Conservation (phyloP, 2,797 vertebrate species). For the Schizothorax lantsangensis region DNA sequence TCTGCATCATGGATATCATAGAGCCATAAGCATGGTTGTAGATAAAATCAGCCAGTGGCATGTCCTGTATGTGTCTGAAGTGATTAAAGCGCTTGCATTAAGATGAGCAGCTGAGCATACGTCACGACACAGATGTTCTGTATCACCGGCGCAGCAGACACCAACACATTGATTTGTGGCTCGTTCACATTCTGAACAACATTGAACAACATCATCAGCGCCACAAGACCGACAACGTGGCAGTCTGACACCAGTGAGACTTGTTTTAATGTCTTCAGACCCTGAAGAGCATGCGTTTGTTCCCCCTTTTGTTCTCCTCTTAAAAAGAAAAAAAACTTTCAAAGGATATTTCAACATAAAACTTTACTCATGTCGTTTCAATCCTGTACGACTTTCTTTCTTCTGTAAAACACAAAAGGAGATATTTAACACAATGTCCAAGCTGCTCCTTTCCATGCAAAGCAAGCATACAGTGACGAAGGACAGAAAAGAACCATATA, state of each 20-base stretch:
- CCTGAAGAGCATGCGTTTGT: conserved; percentile 21
- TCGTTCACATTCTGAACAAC: conserved; percentile 26
- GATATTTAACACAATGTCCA: not conserved
- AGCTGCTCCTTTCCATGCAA: not conserved
- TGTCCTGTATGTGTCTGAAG: not conserved
- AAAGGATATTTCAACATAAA: not conserved
- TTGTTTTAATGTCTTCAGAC: not conserved
- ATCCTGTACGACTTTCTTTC: not conserved
- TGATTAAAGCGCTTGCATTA: not conserved
- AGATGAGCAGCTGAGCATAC: not conserved
- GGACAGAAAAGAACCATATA: not conserved
- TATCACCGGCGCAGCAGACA: not conserved
- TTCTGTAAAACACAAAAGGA: not conserved
- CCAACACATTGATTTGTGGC: conserved; percentile 42
- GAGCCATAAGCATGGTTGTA: not conserved
- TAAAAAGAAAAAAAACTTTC: not conserved
- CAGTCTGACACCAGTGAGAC: conserved; percentile 15
- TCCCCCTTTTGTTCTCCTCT: not conserved
- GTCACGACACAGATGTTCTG: not conserved
- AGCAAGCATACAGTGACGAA: not conserved
- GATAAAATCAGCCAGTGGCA: not conserved
- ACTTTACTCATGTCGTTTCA: not conserved
- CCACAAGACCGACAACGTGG: conserved; percentile 49
- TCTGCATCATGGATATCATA: no score
- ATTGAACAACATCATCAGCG: conserved; percentile 37